Conservation (phyloP, 2,797 vertebrate species). For the Sebastes oblongus region DNA sequence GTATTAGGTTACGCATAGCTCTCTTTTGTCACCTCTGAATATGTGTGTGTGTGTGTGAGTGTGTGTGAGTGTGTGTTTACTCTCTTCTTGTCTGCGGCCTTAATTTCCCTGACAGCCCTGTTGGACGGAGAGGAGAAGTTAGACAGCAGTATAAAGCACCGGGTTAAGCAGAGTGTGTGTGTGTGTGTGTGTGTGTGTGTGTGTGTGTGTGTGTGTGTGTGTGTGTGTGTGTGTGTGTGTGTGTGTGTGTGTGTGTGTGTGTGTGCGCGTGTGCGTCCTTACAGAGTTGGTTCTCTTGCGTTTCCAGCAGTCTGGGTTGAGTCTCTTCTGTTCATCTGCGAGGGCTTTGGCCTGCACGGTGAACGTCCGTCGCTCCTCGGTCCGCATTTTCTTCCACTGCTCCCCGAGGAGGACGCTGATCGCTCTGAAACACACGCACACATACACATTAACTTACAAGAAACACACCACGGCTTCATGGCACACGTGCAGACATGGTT, state of each 20-base stretch:
- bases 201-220: neutral
- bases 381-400: conserved; percentile 98
- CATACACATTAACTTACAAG: neutral
- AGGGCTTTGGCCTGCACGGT: conserved; percentile 96
- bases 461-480: no score
- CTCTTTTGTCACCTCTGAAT: conserved; percentile 1
- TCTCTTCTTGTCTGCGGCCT: conserved; percentile 21
- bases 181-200: neutral
- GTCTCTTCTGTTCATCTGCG: conserved; percentile 96
- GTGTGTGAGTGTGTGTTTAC: neutral
- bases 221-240: neutral
- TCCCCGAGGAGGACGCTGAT: conserved; percentile 98
- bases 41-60: neutral
- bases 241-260: conserved; percentile 1
- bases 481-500: neutral
- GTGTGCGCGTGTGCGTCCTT: conserved; percentile 35
- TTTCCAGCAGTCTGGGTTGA: conserved; percentile 99
- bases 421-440: conserved; percentile 83
- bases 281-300: conserved; percentile 97
- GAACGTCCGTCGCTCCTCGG: conserved; percentile 92
- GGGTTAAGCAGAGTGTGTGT: neutral
- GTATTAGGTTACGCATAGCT: conserved; percentile 57
- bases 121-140: conserved; percentile 29
- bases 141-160: neutral
- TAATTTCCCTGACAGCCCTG: conserved; percentile 83